These are phyloP conservation scores for Rousettus leschenaultii DNA, from an alignment of 2,113 vertebrate species.

Conservation along the genomic window DNA sequence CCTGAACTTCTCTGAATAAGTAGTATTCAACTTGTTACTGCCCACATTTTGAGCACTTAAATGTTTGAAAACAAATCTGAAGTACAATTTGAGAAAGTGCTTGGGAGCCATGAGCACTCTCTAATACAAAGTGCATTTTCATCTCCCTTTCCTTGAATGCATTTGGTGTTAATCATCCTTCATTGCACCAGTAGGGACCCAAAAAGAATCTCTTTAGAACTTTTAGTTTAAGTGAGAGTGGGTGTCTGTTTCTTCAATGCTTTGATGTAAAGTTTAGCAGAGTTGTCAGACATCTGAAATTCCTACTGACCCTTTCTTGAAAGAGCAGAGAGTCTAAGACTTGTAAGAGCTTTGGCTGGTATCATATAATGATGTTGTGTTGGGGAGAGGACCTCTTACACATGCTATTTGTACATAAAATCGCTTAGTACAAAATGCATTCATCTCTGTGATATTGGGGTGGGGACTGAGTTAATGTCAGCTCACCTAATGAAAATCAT, in stretches of 20 bases:
- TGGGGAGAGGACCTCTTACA: neutral
- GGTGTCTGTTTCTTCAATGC: constrained; percentile 44
- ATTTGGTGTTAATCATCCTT: neutral
- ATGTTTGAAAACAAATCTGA: constrained; percentile 30
- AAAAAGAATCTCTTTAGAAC: neutral
- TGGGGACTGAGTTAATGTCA: neutral
- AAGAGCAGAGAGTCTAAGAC: neutral
- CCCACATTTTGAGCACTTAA: constrained; percentile 16
- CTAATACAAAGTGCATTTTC: neutral
- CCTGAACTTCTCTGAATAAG: neutral
- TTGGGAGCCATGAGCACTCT: neutral
- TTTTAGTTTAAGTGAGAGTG: neutral
- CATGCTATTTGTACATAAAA: constrained; percentile 43
- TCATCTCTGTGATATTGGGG: neutral
- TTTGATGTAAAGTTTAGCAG: neutral
- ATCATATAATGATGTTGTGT: neutral
- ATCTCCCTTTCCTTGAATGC: neutral
- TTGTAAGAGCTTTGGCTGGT: neutral
- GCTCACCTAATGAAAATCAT: constrained; percentile 29
- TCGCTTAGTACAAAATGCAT: neutral
- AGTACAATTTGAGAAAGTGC: neutral
- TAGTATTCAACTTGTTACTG: neutral
- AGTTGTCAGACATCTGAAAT: neutral
- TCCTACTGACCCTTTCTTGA: neutral
- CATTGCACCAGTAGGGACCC: neutral